These are phyloP conservation scores for Mionectes macconnelli DNA, from an alignment of 2,113 vertebrate genomes.

Conservation along the genomic window DNA sequence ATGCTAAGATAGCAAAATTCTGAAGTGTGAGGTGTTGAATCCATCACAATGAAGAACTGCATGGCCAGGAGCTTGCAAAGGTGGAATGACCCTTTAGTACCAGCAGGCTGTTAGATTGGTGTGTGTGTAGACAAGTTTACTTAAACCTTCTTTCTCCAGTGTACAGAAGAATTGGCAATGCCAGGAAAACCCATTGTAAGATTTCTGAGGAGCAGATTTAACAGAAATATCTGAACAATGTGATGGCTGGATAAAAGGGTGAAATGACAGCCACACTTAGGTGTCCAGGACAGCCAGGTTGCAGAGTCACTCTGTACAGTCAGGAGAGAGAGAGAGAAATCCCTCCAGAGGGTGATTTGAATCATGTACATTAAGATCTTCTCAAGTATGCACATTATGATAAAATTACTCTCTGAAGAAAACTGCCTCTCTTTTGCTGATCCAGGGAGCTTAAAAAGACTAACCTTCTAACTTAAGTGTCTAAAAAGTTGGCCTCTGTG, in stretches of 20 bases:
- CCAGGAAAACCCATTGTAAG: neutral
- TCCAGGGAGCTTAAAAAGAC: neutral
- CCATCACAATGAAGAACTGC: neutral
- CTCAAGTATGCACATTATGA: neutral
- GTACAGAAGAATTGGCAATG: neutral
- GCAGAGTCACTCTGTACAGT: accelerated
- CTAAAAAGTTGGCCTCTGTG: neutral
- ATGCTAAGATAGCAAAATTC: neutral
- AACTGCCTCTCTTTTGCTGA: neutral
- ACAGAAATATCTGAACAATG: neutral
- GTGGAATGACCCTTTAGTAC: neutral
- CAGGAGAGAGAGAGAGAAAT: accelerated
- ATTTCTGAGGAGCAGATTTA: neutral
- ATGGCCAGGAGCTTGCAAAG: neutral
- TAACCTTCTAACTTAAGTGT: neutral
- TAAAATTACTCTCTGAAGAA: neutral
- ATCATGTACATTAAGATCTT: neutral
- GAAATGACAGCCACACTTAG: neutral
- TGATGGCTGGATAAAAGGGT: neutral
- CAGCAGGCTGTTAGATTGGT: neutral
- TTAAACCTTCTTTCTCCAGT: neutral
- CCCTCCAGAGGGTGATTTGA: neutral
- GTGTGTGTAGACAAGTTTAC: neutral
- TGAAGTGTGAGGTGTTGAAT: neutral
- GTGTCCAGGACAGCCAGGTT: neutral